phyloP scores from a whole-genome alignment of 2,888 invertebrate species.

The Chrysolina oricalcia region DNA sequence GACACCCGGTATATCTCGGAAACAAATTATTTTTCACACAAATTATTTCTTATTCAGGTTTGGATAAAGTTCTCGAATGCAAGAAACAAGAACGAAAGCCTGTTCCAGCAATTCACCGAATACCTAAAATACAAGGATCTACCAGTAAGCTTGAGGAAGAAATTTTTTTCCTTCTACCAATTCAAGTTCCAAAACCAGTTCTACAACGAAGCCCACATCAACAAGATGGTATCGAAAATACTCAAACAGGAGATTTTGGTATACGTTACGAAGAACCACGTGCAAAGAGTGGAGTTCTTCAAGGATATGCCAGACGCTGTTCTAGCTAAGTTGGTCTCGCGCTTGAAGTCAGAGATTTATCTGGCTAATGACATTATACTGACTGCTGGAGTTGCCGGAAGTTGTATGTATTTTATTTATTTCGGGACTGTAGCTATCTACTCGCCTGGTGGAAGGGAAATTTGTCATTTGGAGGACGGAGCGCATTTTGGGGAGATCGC shows the following conservation, averaged over 20 bases:
- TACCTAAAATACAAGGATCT: conserved; percentile 71
- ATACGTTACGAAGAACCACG: conserved; percentile 65
- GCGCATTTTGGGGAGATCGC: conserved; percentile 72
- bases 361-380: conserved; percentile 41
- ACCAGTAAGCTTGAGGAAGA: conserved; percentile 65
- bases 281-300: conserved; percentile 69
- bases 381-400: conserved; percentile 14
- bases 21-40: not conserved
- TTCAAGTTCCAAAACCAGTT: conserved; percentile 69
- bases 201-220: conserved; percentile 68
- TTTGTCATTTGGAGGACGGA: conserved; percentile 72
- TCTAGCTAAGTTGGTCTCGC: conserved; percentile 33
- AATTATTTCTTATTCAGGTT: conserved; percentile 6
- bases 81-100: conserved; percentile 60
- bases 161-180: conserved; percentile 67
- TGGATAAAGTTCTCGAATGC: conserved; percentile 59
- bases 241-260: conserved; percentile 67
- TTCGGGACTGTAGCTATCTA: conserved; percentile 62
- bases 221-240: conserved; percentile 60
- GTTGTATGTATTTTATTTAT: conserved; percentile 43
- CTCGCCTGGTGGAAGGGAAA: conserved; percentile 68
- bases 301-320: conserved; percentile 53
- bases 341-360: conserved; percentile 40
- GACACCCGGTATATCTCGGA: too few species aligned
- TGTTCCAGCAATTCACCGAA: conserved; percentile 69